Evolutionary conservation across 2,113 vertebrate genomes (phyloP), one percentile per base, ranked within the genome.

Genomic region (Tinamus guttatus): DNA sequence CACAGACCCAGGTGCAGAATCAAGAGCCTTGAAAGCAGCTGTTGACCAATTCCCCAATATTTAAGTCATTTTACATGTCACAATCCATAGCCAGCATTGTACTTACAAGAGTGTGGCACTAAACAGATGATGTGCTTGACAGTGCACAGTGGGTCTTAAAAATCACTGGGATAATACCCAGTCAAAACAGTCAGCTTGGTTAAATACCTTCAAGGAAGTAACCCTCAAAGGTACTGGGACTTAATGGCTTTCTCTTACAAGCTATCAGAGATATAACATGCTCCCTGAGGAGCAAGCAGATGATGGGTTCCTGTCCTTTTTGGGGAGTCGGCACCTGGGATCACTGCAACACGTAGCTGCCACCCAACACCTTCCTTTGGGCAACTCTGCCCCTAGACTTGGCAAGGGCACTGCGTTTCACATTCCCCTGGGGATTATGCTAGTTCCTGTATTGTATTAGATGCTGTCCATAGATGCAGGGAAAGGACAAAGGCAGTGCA

Each of bases 41-140:
- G 47, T 87, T 94, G 82, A 92, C 87, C 97, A 95, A 96, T 81
- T 95, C 88, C 85, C 96, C 96, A 77, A 91, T 96, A 94, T 92
- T 96, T 95, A 87, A 86, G 40, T 93, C 94, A 82, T 87, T 58
- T 27, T 54, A 71, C 43, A 83, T 73, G 81, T 83, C 95, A 81
- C 83, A 73, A 34, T 90, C 87, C 20, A 41, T 83, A 89, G 34
- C 41, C n/a, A 79, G n/a, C 18, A 92, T 92, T 91, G 17, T 89
- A 32, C 22, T 78, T 64, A 75, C 62, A 65, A 32, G 38, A 41
- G 40, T 4, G 32, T n/a, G 76, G 60, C 63, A 15, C 43, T 36
- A 43, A 75, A 34, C 15, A 6, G 8, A 45, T 9, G 32, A 8
- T 3, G 13, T 30, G 13, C 56, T 60, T 52, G 21, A 38, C 54